Base-by-base conservation (phyloP, 1,140 invertebrate species). In the Myzus persicae region DNA sequence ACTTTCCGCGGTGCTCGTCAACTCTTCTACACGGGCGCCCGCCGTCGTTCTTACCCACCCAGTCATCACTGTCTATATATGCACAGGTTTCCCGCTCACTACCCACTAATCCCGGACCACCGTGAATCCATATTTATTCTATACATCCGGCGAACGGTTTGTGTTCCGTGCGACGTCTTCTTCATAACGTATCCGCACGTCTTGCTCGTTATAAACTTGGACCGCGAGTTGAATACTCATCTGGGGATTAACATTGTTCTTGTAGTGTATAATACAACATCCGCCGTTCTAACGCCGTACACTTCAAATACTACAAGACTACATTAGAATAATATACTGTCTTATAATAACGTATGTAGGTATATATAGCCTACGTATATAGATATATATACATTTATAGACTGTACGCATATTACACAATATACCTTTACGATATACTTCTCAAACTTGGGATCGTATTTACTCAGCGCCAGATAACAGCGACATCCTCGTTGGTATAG, bases 151-250 rank as follows among this genome's bases (percentile, higher is more conserved):
- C 81, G 22, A 84, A 24, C 38, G 42, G 24, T 84, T 24, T 42
- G 20, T 26, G 24, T 24, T 20, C 38, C 81, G 38, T 20, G 87
- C 26, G 87, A 26, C 46, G 87, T 89, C 36, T 38, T 89, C 87
- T 76, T n/a, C 59, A n/a, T 18, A 24, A 48, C 87, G 44, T 38
- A 89, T 88, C 31, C 36, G 59, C 59, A 51, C 46, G 87, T 51
- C 87, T 89, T 89, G 31, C 46, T 89, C 46, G 87, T 51, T 89
- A 89, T 89, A 89, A 89, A 89, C 46, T 89, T 89, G 14, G 31
- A 88, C 85, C 18, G 85, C 85, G 31, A 44, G 84, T 44, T 44
- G 40, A 48, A 48, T 88, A 88, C 87, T 89, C 87, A 51, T 89
- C 46, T 89, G 31, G 46, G 46, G 87, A 51, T 89, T 89, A 89